Percentiles rank a stretch among this genome's conserved stretches.
Conservation (phyloP, 2,888 invertebrate genomes). For the Rhamphomyia laevipes region DNA sequence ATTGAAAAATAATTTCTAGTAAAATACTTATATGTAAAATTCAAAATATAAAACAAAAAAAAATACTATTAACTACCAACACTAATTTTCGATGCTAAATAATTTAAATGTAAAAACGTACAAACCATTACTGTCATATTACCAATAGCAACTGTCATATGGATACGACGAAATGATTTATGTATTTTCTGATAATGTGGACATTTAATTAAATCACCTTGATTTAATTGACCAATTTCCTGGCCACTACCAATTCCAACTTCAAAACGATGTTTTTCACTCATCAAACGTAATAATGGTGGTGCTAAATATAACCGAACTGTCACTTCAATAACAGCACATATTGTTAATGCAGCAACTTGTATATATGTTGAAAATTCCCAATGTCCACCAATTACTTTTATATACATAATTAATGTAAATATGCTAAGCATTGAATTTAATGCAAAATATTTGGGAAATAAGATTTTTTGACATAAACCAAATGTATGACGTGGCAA, state of each 20-base stretch:
- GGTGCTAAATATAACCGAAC: conserved; percentile 67
- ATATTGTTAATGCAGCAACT: conserved; percentile 33
- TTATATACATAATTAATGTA: conserved; percentile 54
- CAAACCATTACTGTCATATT: conserved; percentile 60
- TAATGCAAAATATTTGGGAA: conserved; percentile 75
- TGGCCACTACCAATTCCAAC: conserved; percentile 62
- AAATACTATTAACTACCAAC: background rate
- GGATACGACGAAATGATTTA: conserved; percentile 60
- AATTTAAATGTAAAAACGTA: conserved; percentile 54
- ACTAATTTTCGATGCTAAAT: conserved; percentile 44
- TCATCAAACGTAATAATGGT: conserved; percentile 60
- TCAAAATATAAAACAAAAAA: too few relatives aligned
- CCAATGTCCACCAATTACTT: conserved; percentile 42
- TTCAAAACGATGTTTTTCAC: conserved; percentile 63
- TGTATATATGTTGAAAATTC: conserved; percentile 42
- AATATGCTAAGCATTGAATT: conserved; percentile 63
- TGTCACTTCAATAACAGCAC: conserved; percentile 52
- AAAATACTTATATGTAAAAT: too few relatives aligned
- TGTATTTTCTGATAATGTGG: conserved; percentile 69
- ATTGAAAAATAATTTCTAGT: too few relatives aligned
- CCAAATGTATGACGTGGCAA: conserved; percentile 80
- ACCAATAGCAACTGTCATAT: conserved; percentile 67
- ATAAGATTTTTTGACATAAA: conserved; percentile 72
- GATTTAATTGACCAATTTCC: conserved; percentile 62
- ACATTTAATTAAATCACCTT: conserved; percentile 60